phyloP scores from a whole-genome alignment of 2,797 vertebrate species.

The Stomatorhinus walkeri region DNA sequence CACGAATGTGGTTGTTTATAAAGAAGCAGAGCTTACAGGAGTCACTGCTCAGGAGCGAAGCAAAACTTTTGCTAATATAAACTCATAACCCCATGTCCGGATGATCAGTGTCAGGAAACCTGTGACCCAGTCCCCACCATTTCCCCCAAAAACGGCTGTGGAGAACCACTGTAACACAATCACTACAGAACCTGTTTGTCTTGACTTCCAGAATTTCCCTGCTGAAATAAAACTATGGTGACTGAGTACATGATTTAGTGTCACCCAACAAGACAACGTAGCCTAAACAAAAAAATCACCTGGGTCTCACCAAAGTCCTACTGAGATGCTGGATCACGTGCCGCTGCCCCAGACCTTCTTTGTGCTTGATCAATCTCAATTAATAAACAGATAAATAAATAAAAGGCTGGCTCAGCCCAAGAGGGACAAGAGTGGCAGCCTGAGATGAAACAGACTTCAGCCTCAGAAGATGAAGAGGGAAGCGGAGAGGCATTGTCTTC shows the following conservation, averaged over 20 bases:
- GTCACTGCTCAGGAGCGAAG: not conserved
- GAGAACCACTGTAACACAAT: not conserved
- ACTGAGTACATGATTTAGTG: not conserved
- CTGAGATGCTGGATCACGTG: not conserved
- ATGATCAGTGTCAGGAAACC: not conserved
- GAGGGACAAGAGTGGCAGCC: conserved; percentile 39
- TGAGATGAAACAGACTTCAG: conserved; percentile 29
- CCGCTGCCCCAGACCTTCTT: not conserved
- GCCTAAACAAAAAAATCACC: not conserved
- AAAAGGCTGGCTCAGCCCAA: conserved; percentile 30
- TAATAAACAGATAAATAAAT: conserved; percentile 33
- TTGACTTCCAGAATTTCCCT: not conserved
- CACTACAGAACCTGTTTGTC: not conserved
- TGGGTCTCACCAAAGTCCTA: not conserved
- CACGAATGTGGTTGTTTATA: not conserved
- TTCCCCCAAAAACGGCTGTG: not conserved
- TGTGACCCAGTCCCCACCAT: not conserved
- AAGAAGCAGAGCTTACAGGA: not conserved
- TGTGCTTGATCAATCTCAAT: conserved; percentile 29
- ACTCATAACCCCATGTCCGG: not conserved
- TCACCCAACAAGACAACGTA: not conserved
- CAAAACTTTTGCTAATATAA: not conserved
- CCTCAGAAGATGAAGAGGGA: conserved; percentile 42
- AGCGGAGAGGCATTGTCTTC: conserved; percentile 40
- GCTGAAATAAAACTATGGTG: not conserved